Evolutionary conservation across 2,113 vertebrate genomes (phyloP), one percentile per base, ranked within the genome.

Genomic region (Piliocolobus tephrosceles): DNA sequence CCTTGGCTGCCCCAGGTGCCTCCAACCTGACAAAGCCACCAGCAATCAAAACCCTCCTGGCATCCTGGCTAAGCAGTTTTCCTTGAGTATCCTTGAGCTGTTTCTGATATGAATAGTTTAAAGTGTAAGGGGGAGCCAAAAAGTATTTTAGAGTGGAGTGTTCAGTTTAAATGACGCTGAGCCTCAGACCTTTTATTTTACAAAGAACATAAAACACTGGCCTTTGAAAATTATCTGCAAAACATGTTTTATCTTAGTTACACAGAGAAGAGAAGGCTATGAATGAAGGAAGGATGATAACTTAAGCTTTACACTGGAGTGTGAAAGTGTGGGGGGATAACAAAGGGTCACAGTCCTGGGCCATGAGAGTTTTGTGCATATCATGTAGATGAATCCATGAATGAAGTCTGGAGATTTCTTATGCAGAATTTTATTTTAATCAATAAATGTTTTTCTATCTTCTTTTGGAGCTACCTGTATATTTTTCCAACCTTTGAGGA

Each of bases 61-160:
- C 32, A 57, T 35, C 30, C 22, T 30, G 58, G 22, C 38, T 27
- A 38, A 79, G n/a, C 35, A 30, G 11, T 16, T 93, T 70, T 70
- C 40, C n/a, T 52, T 57, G 50, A 18, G 2, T 47, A 55, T 80
- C 55, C 20, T 47, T 43, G 76, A 81, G 18, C 96, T 96, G 95
- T 96, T 98, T 97, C 91, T 93, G 43, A 66, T 58, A 18, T 90
- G 47, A 85, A 47, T 68, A 35, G 58, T 58, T 40, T 70, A 64
- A 68, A 80, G n/a, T 23, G 8, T 88, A 73, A 79, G 13, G 17
- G 14, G 20, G 17, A 84, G 75, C n/a, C 45, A 35, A 45, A 40
- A 50, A n/a, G 22, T 14, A 80, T 95, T 57, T n/a, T 57, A 22
- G 17, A 57, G 20, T 83, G 45, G 30, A 83, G 14, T 35, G 43